These are phyloP conservation scores for Microctenopoma stevenorrisi DNA, from an alignment of 2,797 vertebrate species.

Conservation along the genomic window DNA sequence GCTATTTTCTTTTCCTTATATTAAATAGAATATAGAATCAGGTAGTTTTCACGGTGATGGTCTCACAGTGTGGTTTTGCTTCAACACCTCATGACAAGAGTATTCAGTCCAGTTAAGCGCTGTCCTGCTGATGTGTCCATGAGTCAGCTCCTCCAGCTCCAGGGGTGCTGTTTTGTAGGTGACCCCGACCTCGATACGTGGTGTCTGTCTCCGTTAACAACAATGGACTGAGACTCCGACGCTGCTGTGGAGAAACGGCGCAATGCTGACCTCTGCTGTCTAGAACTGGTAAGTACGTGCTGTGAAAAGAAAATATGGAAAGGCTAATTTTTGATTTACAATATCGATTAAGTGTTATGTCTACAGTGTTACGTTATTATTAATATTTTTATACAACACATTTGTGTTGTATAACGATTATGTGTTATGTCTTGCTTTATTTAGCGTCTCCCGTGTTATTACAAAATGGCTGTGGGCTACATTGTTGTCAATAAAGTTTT, in stretches of 20 bases:
- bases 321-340: not conserved
- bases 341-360: no score
- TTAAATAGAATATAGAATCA: no score
- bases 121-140: slow-evolving; percentile 39
- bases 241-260: not conserved
- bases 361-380: no score
- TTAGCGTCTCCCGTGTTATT: not conserved
- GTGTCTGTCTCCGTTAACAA: slow-evolving; percentile 18
- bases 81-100: slow-evolving; percentile 42
- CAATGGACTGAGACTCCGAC: not conserved
- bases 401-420: no score
- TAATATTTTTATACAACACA: no score
- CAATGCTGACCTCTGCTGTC: slow-evolving; percentile 52
- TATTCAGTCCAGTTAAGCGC: slow-evolving; percentile 12
- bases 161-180: slow-evolving; percentile 38
- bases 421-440: no score
- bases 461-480: not conserved
- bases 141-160: slow-evolving; percentile 51
- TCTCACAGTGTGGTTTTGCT: slow-evolving; percentile 20
- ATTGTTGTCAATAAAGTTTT: not conserved
- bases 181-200: slow-evolving; percentile 47
- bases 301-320: not conserved
- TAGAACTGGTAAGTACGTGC: slow-evolving; percentile 18
- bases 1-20: no score
- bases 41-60: not conserved